These are phyloP conservation scores for Australoheros scitulus DNA, from an alignment of 2,113 vertebrate species.

Conservation along the genomic window DNA sequence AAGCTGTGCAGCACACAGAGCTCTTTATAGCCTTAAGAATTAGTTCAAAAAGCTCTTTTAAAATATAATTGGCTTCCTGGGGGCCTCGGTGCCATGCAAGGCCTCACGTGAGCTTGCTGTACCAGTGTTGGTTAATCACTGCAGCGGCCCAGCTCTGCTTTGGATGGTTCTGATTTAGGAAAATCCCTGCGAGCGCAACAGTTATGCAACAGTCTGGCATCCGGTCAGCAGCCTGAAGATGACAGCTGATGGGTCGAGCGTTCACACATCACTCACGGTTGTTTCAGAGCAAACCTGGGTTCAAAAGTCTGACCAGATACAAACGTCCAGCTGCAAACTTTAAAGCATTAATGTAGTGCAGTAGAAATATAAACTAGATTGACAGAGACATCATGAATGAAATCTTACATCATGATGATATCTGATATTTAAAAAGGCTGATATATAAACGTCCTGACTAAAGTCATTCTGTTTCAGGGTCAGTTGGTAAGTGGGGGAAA, in stretches of 20 bases:
- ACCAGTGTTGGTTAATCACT: neutral
- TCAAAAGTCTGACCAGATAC: neutral
- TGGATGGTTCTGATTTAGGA: constrained; percentile 22
- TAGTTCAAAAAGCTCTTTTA: constrained; percentile 25
- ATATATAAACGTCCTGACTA: neutral
- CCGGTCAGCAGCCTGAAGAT: neutral
- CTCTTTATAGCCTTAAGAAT: constrained; percentile 7
- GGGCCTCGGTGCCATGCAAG: neutral
- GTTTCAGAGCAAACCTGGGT: neutral
- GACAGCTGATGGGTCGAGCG: neutral
- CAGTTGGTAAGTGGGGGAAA: neutral
- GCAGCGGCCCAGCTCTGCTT: constrained; percentile 5
- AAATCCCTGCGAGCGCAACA: neutral
- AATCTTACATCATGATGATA: neutral
- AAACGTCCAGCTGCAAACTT: neutral
- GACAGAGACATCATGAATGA: neutral
- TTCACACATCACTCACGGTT: neutral
- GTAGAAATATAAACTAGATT: too few species aligned
- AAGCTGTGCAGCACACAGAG: neutral
- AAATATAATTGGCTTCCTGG: constrained; percentile 11
- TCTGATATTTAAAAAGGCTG: neutral
- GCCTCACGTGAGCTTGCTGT: constrained; percentile 11
- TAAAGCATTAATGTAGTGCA: neutral
- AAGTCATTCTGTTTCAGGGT: neutral
- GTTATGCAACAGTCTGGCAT: neutral